Percentiles rank a stretch among this genome's conserved stretches.
Evolutionary conservation across 1,140 invertebrate genomes (phyloP).

Genomic region (Hylaeus volcanicus): DNA sequence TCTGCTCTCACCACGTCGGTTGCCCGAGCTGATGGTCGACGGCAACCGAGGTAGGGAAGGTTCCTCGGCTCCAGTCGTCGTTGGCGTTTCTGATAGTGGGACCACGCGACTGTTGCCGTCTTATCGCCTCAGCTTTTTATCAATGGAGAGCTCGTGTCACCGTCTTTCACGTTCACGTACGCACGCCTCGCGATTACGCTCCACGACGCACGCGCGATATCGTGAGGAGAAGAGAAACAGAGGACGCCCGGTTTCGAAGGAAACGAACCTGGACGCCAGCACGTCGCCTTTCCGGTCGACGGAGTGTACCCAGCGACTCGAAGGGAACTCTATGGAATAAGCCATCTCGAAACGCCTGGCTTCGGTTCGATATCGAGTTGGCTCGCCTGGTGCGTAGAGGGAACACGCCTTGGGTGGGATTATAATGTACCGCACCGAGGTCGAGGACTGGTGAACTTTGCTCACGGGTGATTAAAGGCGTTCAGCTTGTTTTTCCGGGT

Average conservation of each 20-base stretch:
- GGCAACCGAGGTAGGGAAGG: slow-evolving; percentile 38
- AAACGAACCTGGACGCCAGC: slow-evolving; percentile 25
- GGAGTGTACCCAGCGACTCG: slow-evolving; percentile 1
- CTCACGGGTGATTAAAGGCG: neutral
- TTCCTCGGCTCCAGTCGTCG: slow-evolving; percentile 61
- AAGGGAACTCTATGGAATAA: slow-evolving; percentile 20
- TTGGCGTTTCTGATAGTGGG: slow-evolving; percentile 62
- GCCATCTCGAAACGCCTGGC: neutral
- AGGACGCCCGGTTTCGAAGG: slow-evolving; percentile 9
- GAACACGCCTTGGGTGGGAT: neutral
- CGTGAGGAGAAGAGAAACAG: slow-evolving; percentile 50
- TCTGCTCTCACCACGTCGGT: slow-evolving; percentile 45
- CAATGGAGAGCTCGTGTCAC: slow-evolving; percentile 64
- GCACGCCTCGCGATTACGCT: slow-evolving; percentile 63
- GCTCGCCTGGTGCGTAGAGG: neutral
- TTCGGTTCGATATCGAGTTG: slow-evolving; percentile 16
- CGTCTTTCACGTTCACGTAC: slow-evolving; percentile 59
- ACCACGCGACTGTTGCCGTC: slow-evolving; percentile 57
- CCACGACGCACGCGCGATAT: slow-evolving; percentile 61
- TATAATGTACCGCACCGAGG: neutral
- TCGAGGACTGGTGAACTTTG: slow-evolving; percentile 3
- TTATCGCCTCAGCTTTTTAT: slow-evolving; percentile 57
- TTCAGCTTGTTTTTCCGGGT: neutral
- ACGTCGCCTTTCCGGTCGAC: slow-evolving; percentile 12
- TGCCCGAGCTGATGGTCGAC: neutral